These are phyloP conservation scores for Aphrocallistes beatrix DNA, from an alignment of 37 sponge, comb jelly and placozoan species.

Conservation along the genomic window DNA sequence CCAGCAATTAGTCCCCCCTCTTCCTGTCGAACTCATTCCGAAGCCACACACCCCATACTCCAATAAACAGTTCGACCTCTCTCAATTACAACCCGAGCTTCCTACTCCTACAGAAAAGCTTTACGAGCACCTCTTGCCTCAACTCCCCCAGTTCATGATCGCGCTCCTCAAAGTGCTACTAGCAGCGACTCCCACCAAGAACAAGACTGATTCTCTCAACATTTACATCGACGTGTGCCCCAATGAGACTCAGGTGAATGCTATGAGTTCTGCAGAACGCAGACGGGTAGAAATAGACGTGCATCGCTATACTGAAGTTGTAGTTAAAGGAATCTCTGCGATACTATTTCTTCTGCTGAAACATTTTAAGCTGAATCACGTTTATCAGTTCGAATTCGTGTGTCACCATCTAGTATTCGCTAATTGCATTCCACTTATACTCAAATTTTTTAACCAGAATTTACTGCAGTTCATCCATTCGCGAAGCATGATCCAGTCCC, in stretches of 20 bases:
- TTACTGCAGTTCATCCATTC: conserved; percentile 63
- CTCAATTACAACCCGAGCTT: conserved; percentile 21
- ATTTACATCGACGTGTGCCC: conserved; percentile 80
- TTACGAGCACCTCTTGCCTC: conserved; percentile 64
- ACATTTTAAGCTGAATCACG: conserved; percentile 83
- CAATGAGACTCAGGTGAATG: conserved; percentile 46
- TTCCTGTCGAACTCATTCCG: background rate
- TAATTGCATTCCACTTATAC: conserved; percentile 85
- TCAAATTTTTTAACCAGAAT: conserved; percentile 91
- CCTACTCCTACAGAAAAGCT: conserved; percentile 47
- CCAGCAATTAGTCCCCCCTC: conserved; percentile 18
- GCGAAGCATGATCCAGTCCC: conserved; percentile 44
- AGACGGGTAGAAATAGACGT: conserved; percentile 60
- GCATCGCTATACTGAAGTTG: conserved; percentile 89
- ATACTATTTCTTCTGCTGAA: conserved; percentile 84
- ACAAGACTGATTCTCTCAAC: conserved; percentile 78
- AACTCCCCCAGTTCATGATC: conserved; percentile 92
- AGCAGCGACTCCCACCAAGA: conserved; percentile 75
- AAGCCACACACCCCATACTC: background rate
- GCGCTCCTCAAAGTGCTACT: conserved; percentile 80
- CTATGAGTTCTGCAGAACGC: conserved; percentile 39
- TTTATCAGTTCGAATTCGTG: conserved; percentile 90
- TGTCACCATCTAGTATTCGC: conserved; percentile 91
- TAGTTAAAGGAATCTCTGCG: conserved; percentile 84
- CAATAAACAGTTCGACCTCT: background rate